A percentile compares a stretch with the other conserved stretches of the same genome.
These are phyloP conservation scores for Hecatera dysodea DNA, from an alignment of 2,888 invertebrate genomes.

Conservation along the genomic window DNA sequence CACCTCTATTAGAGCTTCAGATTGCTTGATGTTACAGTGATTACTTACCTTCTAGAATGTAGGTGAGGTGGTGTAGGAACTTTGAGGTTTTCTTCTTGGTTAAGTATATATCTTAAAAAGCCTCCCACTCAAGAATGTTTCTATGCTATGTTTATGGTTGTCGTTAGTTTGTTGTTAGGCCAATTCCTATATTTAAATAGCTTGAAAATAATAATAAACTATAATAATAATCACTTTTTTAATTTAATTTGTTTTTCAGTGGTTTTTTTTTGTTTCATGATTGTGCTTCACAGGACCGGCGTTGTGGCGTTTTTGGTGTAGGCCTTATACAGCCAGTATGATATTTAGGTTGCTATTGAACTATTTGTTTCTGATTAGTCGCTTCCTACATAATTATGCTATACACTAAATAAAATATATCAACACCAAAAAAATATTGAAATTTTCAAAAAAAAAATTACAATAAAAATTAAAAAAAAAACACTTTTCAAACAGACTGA, in stretches of 20 bases:
- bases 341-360: too few species aligned
- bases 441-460: too few species aligned
- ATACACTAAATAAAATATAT: too few species aligned
- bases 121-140: neutral
- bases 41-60: conserved; percentile 27
- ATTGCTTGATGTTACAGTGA: conserved; percentile 39
- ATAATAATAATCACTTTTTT: neutral
- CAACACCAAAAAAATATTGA: too few species aligned
- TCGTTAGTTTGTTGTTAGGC: neutral
- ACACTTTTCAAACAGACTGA: too few species aligned
- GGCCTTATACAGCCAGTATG: too few species aligned
- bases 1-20: conserved; percentile 57
- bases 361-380: too few species aligned
- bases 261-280: neutral
- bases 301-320: too few species aligned
- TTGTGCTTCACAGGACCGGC: too few species aligned
- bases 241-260: neutral
- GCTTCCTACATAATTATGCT: too few species aligned
- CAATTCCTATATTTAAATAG: neutral
- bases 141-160: neutral
- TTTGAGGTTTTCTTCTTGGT: neutral
- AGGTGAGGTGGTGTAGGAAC: neutral
- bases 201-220: too few species aligned
- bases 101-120: neutral
- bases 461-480: too few species aligned